Percentiles rank a stretch among this genome's conserved stretches.
Evolutionary conservation across 2,888 invertebrate species (phyloP).

Genomic region (Oscheius onirici): DNA sequence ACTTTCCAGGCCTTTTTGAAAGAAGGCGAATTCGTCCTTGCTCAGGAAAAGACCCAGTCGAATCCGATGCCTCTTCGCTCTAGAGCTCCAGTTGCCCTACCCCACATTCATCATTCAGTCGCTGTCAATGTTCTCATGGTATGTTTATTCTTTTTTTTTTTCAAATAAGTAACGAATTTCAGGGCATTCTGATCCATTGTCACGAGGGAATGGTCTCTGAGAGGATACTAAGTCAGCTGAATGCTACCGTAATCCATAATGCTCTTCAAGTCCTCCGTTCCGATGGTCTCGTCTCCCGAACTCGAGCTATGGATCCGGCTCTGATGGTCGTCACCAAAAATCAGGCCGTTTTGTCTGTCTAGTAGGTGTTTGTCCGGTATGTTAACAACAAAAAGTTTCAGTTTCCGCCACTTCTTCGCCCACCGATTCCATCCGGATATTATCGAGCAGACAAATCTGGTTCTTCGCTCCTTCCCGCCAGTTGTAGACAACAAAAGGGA

Average conservation of each 20-base stretch:
- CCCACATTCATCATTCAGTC: constrained; percentile 57
- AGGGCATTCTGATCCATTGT: constrained; percentile 54
- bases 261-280: constrained; percentile 50
- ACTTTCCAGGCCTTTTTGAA: constrained; percentile 40
- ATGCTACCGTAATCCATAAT: constrained; percentile 44
- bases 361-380: constrained; percentile 43
- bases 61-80: constrained; percentile 46
- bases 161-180: constrained; percentile 10
- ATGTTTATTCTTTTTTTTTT: not conserved
- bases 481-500: not conserved
- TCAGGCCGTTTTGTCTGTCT: constrained; percentile 55
- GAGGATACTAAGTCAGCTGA: constrained; percentile 44
- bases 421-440: constrained; percentile 64
- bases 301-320: constrained; percentile 38
- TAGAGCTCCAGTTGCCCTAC: constrained; percentile 37
- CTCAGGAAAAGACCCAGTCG: constrained; percentile 39
- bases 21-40: constrained; percentile 35
- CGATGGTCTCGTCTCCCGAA: constrained; percentile 62
- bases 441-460: constrained; percentile 41
- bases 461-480: constrained; percentile 33
- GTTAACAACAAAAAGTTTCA: constrained; percentile 28
- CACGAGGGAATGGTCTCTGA: constrained; percentile 37
- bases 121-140: constrained; percentile 61
- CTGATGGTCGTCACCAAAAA: constrained; percentile 45
- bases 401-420: constrained; percentile 67